phyloP scores from a whole-genome alignment of 2,113 vertebrate genomes.

The Seriola quinqueradiata region DNA sequence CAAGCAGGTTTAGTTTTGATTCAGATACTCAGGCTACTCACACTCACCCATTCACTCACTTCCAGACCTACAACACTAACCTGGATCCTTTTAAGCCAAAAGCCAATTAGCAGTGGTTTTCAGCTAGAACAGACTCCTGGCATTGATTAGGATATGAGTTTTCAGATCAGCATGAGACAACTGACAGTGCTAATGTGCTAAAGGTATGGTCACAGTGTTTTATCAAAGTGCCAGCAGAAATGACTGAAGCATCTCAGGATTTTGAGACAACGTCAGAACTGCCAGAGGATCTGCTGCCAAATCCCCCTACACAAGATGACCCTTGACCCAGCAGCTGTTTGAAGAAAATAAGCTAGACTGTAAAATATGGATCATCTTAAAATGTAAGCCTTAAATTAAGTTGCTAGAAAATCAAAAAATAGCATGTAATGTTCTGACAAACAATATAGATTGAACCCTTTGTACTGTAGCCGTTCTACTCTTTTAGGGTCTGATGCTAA shows the following conservation, averaged over 20 bases:
- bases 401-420: not conserved
- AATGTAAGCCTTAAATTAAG: conserved; percentile 17
- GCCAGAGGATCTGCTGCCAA: conserved; percentile 14
- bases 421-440: conserved; percentile 20
- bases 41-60: too few relatives aligned
- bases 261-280: conserved; percentile 40
- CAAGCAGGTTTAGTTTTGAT: too few relatives aligned
- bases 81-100: not conserved
- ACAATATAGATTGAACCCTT: not conserved
- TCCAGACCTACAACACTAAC: not conserved
- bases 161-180: not conserved
- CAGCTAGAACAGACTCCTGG: not conserved
- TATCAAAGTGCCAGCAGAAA: conserved; percentile 1
- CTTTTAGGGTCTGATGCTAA: conserved; percentile 3
- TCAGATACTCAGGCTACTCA: too few relatives aligned
- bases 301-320: conserved; percentile 40
- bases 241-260: conserved; percentile 28
- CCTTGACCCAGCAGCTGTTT: conserved; percentile 45
- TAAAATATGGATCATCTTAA: conserved; percentile 22
- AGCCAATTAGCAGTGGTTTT: not conserved
- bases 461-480: not conserved
- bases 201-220: conserved; percentile 7
- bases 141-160: not conserved
- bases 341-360: conserved; percentile 35
- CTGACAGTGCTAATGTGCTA: not conserved